These are phyloP conservation scores for Muraenolepis orangiensis DNA, from an alignment of 2,797 vertebrate genomes.

Conservation along the genomic window DNA sequence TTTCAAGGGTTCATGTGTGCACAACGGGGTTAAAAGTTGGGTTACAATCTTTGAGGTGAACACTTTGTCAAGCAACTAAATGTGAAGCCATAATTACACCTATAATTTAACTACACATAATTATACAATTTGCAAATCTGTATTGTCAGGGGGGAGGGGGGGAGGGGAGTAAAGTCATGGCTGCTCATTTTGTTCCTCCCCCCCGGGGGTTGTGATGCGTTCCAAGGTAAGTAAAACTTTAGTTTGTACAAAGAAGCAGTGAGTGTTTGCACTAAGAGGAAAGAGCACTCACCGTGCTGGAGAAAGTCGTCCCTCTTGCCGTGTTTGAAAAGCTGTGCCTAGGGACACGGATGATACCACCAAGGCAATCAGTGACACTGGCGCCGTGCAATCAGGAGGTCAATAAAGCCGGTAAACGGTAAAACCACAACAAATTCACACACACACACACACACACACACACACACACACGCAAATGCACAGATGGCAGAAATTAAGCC, in stretches of 20 bases:
- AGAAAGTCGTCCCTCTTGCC: conserved; percentile 93
- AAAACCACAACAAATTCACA: neutral
- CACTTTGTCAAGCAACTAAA: neutral
- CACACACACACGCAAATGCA: too few species aligned
- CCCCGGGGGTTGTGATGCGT: neutral
- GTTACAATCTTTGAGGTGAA: neutral
- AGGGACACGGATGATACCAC: conserved; percentile 33
- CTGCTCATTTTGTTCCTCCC: too few species aligned
- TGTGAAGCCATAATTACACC: neutral
- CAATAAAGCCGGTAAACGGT: neutral
- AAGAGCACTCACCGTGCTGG: conserved; percentile 84
- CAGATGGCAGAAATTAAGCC: neutral
- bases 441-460: neutral
- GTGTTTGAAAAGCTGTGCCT: conserved; percentile 97
- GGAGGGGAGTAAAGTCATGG: too few species aligned
- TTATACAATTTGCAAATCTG: too few species aligned
- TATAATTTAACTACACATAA: too few species aligned
- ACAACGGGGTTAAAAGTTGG: neutral
- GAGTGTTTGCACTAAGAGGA: neutral
- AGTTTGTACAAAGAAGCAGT: neutral
- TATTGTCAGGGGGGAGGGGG: too few species aligned
- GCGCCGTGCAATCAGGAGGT: too few species aligned
- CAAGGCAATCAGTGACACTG: neutral
- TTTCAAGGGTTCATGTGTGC: too few species aligned
- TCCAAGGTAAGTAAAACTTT: neutral